phyloP scores from a whole-genome alignment of 2,797 vertebrate species.

The Lagodon rhomboides region DNA sequence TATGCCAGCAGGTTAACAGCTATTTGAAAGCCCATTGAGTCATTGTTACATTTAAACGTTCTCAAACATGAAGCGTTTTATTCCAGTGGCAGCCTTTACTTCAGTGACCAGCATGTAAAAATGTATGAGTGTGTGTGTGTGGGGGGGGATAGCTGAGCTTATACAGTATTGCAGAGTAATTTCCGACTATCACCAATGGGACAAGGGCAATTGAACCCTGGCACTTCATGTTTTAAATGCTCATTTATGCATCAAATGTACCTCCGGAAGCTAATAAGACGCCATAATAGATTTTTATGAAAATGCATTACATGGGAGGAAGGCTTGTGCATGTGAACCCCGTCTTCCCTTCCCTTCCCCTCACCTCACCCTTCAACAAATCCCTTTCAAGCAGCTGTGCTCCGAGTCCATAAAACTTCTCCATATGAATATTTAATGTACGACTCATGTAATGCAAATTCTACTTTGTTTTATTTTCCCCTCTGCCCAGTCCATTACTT shows the following conservation, averaged over 20 bases:
- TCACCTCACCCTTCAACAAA: conserved; percentile 62
- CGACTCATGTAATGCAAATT: conserved; percentile 80
- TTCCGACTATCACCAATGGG: conserved; percentile 62
- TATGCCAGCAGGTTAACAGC: conserved; percentile 75
- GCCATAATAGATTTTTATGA: conserved; percentile 78
- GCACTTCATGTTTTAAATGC: conserved; percentile 78
- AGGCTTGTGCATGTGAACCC: conserved; percentile 46
- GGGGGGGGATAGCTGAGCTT: conserved; percentile 22
- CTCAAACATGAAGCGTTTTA: conserved; percentile 73
- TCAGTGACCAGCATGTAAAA: conserved; percentile 55
- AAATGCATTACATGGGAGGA: conserved; percentile 72
- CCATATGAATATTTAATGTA: conserved; percentile 79
- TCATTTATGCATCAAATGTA: conserved; percentile 80
- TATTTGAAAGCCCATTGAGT: conserved; percentile 73
- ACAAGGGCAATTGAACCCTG: conserved; percentile 79
- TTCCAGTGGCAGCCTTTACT: conserved; percentile 66
- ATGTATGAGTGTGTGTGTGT: conserved; percentile 8
- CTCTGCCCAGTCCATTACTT: conserved; percentile 65
- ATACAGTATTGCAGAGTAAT: conserved; percentile 54
- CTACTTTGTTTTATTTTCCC: conserved; percentile 78
- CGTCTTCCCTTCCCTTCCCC: conserved; percentile 42
- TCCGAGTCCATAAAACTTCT: conserved; percentile 72
- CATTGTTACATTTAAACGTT: conserved; percentile 70
- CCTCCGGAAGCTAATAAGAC: conserved; percentile 75
- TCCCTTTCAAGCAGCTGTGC: conserved; percentile 58